Percentiles rank a stretch among this genome's conserved stretches.
These are phyloP conservation scores for Herminia tarsipennalis DNA, from an alignment of 2,888 invertebrate genomes.

Conservation along the genomic window DNA sequence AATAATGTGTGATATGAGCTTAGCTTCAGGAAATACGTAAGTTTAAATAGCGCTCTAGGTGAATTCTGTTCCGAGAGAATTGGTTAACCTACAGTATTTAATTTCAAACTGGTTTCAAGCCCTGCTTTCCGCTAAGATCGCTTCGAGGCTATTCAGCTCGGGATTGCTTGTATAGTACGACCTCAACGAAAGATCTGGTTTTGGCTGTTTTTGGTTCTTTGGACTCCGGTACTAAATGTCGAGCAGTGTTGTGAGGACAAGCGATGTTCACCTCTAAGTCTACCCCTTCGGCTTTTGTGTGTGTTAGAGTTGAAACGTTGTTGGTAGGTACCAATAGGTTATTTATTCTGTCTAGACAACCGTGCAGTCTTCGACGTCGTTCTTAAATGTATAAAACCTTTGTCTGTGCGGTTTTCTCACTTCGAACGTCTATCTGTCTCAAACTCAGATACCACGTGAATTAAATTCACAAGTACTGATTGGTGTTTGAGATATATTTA, in stretches of 20 bases:
- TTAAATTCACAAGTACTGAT: slow-evolving; percentile 21
- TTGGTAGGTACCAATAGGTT: slow-evolving; percentile 52
- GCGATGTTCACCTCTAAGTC: slow-evolving; percentile 65
- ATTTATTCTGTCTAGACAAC: slow-evolving; percentile 55
- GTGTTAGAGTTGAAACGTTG: slow-evolving; percentile 57
- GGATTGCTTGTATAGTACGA: slow-evolving; percentile 7
- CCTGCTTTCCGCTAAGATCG: slow-evolving; percentile 16
- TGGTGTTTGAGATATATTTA: slow-evolving; percentile 3
- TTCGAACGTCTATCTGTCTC: slow-evolving; percentile 27
- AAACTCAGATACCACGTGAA: slow-evolving; percentile 19
- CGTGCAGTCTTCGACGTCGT: slow-evolving; percentile 52
- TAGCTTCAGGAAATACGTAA: too few relatives aligned
- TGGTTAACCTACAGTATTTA: background rate
- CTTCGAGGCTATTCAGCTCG: slow-evolving; percentile 14
- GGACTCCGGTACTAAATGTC: slow-evolving; percentile 70
- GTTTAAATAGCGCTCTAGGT: background rate
- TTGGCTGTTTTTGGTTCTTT: slow-evolving; percentile 56
- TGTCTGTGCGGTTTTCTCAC: slow-evolving; percentile 24
- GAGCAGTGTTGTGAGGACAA: slow-evolving; percentile 67
- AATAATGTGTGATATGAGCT: too few relatives aligned
- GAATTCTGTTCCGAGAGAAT: background rate
- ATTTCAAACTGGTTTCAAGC: background rate
- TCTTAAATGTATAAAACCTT: slow-evolving; percentile 31
- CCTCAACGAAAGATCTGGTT: slow-evolving; percentile 6
- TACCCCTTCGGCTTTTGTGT: slow-evolving; percentile 73